phyloP scores from a whole-genome alignment of 2,797 vertebrate genomes.

The Schizothorax lantsangensis region DNA sequence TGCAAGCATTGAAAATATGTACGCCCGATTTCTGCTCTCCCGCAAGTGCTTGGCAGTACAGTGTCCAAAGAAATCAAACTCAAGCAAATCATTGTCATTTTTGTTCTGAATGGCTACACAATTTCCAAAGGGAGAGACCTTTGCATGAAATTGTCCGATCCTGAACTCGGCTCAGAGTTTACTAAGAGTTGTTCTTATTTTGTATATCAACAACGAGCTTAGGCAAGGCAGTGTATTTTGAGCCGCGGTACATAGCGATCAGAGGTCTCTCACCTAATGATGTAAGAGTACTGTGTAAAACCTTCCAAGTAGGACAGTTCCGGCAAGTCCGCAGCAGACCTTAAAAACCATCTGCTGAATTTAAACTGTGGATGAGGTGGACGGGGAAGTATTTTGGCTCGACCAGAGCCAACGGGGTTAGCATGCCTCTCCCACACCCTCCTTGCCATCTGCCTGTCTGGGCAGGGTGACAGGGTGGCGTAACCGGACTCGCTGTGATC shows the following conservation, averaged over 20 bases:
- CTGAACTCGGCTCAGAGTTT: background rate
- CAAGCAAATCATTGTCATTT: slow-evolving; percentile 5
- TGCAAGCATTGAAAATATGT: slow-evolving; percentile 20
- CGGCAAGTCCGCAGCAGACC: slow-evolving; percentile 22
- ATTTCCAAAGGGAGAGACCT: background rate
- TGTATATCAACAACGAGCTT: slow-evolving; percentile 57
- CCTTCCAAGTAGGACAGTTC: slow-evolving; percentile 53
- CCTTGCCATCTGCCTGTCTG: slow-evolving; percentile 57
- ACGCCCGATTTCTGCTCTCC: slow-evolving; percentile 14
- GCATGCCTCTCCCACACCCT: slow-evolving; percentile 23
- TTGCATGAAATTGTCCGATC: background rate
- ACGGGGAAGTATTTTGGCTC: slow-evolving; percentile 37
- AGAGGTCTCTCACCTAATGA: slow-evolving; percentile 30
- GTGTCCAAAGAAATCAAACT: slow-evolving; percentile 29
- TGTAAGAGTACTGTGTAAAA: slow-evolving; percentile 41
- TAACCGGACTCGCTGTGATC: slow-evolving; percentile 41
- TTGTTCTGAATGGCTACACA: background rate
- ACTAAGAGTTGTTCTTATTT: slow-evolving; percentile 47
- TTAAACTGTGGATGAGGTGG: slow-evolving; percentile 11
- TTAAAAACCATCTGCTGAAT: slow-evolving; percentile 35
- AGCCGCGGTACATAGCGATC: slow-evolving; percentile 32
- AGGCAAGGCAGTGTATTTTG: slow-evolving; percentile 38
- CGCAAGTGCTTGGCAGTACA: background rate
- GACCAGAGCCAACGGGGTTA: slow-evolving; percentile 35
- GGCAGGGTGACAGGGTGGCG: slow-evolving; percentile 53